A percentile compares a stretch with the other conserved stretches of the same genome.
Evolutionary conservation across 2,888 invertebrate genomes (phyloP).

Genomic region (Apamea epomidion): DNA sequence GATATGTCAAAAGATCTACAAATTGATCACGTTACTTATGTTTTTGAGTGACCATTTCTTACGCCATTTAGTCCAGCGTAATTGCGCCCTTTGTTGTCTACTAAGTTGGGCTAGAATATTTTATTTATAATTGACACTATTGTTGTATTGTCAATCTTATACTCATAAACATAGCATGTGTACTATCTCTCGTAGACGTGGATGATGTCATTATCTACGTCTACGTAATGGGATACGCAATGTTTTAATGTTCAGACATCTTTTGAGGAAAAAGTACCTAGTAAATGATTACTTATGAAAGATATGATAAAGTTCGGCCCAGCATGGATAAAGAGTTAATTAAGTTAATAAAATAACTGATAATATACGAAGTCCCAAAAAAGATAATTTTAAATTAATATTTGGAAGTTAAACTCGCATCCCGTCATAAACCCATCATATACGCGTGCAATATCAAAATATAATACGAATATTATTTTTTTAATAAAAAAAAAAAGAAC

Average conservation of each 20-base stretch:
- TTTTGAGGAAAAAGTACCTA: not conserved
- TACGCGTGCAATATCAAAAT: slow-evolving; percentile 17
- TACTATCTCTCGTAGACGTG: not conserved
- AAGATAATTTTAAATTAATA: not conserved
- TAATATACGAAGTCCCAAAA: not conserved
- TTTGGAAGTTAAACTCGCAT: not conserved
- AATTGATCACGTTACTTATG: not conserved
- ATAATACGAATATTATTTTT: not conserved
- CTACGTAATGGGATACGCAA: not conserved
- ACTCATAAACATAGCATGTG: not conserved
- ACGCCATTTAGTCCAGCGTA: not conserved
- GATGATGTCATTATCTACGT: not conserved
- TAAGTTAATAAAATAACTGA: not conserved
- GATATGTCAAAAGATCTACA: not conserved
- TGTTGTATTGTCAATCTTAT: not conserved
- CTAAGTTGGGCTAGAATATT: not conserved
- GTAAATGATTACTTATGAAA: not conserved
- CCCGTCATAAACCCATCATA: not conserved
- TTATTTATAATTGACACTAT: not conserved
- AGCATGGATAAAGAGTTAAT: not conserved
- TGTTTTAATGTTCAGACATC: not conserved
- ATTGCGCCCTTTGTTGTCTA: not conserved
- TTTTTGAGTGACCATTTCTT: not conserved
- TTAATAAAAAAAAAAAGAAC: slow-evolving; percentile 18
- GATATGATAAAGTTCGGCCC: not conserved